These are phyloP conservation scores for Meiosimyza decipiens DNA, from an alignment of 2,888 invertebrate genomes.

Conservation along the genomic window DNA sequence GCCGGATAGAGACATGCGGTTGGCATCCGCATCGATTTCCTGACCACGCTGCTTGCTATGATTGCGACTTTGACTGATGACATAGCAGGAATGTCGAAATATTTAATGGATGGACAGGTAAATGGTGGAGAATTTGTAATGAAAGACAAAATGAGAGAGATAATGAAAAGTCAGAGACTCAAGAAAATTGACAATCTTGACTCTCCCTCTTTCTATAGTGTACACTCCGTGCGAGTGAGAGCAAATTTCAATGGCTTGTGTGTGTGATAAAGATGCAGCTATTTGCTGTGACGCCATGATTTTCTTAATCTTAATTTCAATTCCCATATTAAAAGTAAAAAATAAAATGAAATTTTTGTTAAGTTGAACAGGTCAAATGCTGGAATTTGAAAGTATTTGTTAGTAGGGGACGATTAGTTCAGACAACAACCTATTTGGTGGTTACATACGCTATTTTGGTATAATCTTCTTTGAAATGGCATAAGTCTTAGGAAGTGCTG, in stretches of 20 bases:
- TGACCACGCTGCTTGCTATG: not conserved
- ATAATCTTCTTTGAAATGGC: not conserved
- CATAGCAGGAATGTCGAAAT: not conserved
- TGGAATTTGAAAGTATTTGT: not conserved
- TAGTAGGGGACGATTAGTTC: not conserved
- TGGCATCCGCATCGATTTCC: conserved; percentile 12
- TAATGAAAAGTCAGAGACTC: too few species aligned
- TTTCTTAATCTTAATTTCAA: not conserved
- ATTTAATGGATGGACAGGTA: not conserved
- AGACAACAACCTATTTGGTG: conserved; percentile 47
- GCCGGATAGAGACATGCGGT: conserved; percentile 10
- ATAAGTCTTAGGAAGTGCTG: too few species aligned
- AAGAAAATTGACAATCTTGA: too few species aligned
- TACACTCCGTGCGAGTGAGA: conserved; percentile 27
- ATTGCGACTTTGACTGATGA: not conserved
- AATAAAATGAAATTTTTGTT: not conserved
- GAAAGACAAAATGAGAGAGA: not conserved
- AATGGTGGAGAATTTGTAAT: not conserved
- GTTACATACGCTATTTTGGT: conserved; percentile 45
- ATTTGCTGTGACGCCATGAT: conserved; percentile 24
- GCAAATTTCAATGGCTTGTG: not conserved
- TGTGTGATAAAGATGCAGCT: not conserved
- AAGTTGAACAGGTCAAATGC: conserved; percentile 36
- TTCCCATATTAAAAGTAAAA: not conserved
- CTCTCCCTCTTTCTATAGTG: not conserved